These are phyloP conservation scores for Brevimyrus niger DNA, from an alignment of 2,113 vertebrate genomes.

Conservation along the genomic window DNA sequence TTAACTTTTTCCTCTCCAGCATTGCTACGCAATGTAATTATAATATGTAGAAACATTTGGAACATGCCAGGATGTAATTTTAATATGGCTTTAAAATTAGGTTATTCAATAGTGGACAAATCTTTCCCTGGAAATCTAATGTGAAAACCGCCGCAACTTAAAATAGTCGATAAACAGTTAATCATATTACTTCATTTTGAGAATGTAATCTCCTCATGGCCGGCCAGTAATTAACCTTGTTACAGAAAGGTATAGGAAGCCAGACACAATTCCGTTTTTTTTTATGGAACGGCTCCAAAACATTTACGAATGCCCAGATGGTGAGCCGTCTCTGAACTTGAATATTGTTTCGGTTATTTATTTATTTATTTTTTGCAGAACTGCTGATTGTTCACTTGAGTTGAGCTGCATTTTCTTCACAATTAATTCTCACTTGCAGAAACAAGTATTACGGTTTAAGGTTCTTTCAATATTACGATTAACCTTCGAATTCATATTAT, in stretches of 20 bases:
- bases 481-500: background rate
- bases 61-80: constrained; percentile 58
- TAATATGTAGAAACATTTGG: constrained; percentile 48
- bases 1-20: constrained; percentile 43
- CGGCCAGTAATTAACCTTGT: constrained; percentile 71
- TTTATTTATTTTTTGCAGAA: constrained; percentile 53
- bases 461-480: background rate
- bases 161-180: constrained; percentile 58
- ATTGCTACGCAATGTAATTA: constrained; percentile 53
- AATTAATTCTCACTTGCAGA: background rate
- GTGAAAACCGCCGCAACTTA: constrained; percentile 55
- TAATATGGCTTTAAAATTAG: constrained; percentile 60
- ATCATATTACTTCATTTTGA: constrained; percentile 67
- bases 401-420: constrained; percentile 52
- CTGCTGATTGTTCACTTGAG: constrained; percentile 57
- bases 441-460: background rate
- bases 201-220: constrained; percentile 68
- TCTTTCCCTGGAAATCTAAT: constrained; percentile 55
- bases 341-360: constrained; percentile 26
- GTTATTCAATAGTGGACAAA: constrained; percentile 62
- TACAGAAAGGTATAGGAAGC: constrained; percentile 63
- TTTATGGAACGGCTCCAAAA: constrained; percentile 44
- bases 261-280: constrained; percentile 55
- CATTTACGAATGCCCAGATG: constrained; percentile 41
- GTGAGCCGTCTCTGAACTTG: constrained; percentile 14